Conservation (phyloP, 92 coral and sea anemone species). For the Siderastrea siderea region DNA sequence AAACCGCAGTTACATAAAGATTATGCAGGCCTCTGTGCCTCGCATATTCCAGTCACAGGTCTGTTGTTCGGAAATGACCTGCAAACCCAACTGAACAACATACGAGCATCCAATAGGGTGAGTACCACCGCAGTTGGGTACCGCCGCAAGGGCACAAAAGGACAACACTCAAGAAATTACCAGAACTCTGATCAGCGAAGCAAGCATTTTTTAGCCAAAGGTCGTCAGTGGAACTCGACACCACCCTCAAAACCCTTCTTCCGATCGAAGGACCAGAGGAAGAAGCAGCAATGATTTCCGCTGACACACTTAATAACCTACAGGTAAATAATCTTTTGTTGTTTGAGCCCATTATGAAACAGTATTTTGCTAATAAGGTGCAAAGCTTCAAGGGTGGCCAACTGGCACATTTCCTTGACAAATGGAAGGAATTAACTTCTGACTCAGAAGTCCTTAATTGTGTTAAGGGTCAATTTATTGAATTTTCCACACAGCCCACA, state of each 20-base stretch:
- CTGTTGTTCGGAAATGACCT: constrained; percentile 65
- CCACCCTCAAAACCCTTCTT: constrained; percentile 22
- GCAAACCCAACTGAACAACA: constrained; percentile 60
- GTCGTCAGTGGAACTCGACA: constrained; percentile 31
- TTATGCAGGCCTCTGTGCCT: constrained; percentile 40
- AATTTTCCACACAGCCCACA: constrained; percentile 30
- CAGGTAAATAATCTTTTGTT: constrained; percentile 11
- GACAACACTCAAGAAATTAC: constrained; percentile 20
- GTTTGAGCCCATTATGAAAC: constrained; percentile 19
- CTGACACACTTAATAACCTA: constrained; percentile 31
- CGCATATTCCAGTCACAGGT: constrained; percentile 41
- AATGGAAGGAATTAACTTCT: constrained; percentile 34
- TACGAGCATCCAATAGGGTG: constrained; percentile 38
- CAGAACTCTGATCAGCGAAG: constrained; percentile 19
- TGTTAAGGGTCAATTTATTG: constrained; percentile 16
- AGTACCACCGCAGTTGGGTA: constrained; percentile 39
- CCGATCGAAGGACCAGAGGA: constrained; percentile 33
- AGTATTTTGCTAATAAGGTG: constrained; percentile 22
- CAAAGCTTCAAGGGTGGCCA: constrained; percentile 39
- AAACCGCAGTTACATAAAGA: constrained; percentile 54
- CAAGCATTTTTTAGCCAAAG: constrained; percentile 25
- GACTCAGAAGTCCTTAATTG: constrained; percentile 26
- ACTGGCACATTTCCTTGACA: constrained; percentile 27
- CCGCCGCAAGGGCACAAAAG: constrained; percentile 6
- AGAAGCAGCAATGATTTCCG: constrained; percentile 36